Base-by-base conservation (phyloP, 2,888 invertebrate species). In the Eupithecia inturbata region DNA sequence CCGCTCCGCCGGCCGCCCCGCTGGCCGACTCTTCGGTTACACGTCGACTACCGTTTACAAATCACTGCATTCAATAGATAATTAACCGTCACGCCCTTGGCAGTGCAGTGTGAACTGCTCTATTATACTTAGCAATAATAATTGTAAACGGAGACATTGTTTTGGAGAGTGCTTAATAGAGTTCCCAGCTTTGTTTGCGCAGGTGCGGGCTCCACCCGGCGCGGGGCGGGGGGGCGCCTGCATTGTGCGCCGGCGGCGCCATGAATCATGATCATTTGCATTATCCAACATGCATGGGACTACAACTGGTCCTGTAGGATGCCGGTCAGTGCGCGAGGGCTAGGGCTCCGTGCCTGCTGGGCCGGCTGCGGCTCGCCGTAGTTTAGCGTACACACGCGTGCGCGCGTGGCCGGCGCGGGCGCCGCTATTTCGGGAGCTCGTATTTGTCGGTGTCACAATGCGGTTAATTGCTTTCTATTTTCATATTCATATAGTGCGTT, bases 381-480 rank as follows among this genome's bases (percentile, higher is more conserved):
- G 36, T 0, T 36, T 7, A 36, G 10, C n/a, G n/a, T n/a, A 0
- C 14, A 0, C 3, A 0, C 41, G 22, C 53, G 6, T 22, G 53
- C 53, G 57, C 45, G 9, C 19, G 45, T 5, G 41, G 41, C 19
- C 41, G 19, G 19, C 45, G 45, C 45, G 45, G n/a, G 45, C 45
- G 57, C 57, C 57, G 22, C 57, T 57, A 57, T 57, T 57, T 57
- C 57, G 26, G 57, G 22, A 22, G 26, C 28, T 28, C 28, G 57
- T 62, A 72, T 68, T 49, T 36, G 67, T 67, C 57, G 72, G 41
- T 79, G 80, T 82, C 85, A 84, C 82, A 85, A 84, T 83, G 81
- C 83, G 83, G 82, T 82, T 85, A 85, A 85, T 85, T 83, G 85
- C 71, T 79, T 82, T 82, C 84, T 83, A 81, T 82, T 84, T 82